Percentiles rank a stretch among this genome's conserved stretches.
Conservation (phyloP, 2,113 vertebrate species). For the Clarias batrachus region DNA sequence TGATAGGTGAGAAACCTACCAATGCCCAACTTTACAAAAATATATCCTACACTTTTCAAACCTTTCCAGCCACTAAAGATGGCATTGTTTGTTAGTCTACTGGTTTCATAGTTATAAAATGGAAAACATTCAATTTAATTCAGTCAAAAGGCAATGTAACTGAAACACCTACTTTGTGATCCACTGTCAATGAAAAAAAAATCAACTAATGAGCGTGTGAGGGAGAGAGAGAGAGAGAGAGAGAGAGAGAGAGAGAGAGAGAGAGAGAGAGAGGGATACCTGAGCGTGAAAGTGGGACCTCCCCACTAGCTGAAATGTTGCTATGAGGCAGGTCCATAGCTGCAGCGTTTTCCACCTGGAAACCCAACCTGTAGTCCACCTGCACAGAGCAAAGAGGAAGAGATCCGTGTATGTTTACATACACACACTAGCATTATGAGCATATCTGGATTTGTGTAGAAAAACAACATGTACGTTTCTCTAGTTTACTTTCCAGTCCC, state of each 20-base stretch:
- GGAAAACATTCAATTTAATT: neutral
- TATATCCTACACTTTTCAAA: too few relatives aligned
- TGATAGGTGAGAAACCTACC: too few relatives aligned
- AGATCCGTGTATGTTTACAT: neutral
- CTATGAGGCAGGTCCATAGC: slow-evolving; percentile 87
- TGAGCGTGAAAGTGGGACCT: slow-evolving; percentile 86
- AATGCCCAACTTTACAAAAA: too few relatives aligned
- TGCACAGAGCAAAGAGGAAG: slow-evolving; percentile 57
- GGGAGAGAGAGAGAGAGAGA: neutral
- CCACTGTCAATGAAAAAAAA: neutral
- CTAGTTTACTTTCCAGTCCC: neutral
- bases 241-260: neutral
- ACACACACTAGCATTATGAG: neutral
- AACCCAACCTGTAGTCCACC: slow-evolving; percentile 93
- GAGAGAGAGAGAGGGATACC: slow-evolving; percentile 60
- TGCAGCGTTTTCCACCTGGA: slow-evolving; percentile 86
- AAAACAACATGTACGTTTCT: neutral
- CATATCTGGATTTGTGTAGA: neutral
- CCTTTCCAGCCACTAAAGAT: neutral
- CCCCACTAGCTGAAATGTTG: slow-evolving; percentile 90
- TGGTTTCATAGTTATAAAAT: neutral
- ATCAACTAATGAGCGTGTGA: neutral
- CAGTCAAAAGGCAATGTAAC: neutral
- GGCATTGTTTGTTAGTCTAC: neutral
- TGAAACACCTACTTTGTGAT: neutral